Evolutionary conservation across 2,888 invertebrate species (phyloP).

Genomic region (Ctena decussata): DNA sequence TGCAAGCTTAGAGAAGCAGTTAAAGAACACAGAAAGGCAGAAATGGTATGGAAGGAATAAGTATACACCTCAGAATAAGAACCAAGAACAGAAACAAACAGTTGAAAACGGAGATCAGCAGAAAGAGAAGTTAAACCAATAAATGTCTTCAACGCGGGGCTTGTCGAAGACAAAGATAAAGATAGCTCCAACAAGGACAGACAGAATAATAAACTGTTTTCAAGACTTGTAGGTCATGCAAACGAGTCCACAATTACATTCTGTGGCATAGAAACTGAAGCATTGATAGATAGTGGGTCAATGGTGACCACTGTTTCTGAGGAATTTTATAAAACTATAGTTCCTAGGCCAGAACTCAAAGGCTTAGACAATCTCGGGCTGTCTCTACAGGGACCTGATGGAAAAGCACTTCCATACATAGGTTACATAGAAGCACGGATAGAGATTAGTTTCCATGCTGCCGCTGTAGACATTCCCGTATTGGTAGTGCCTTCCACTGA

Average conservation of each 20-base stretch:
- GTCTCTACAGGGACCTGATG: background rate
- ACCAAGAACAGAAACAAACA: background rate
- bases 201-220: background rate
- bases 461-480: background rate
- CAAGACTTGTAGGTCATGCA: slow-evolving; percentile 5
- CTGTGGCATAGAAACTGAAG: background rate
- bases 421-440: slow-evolving; percentile 19
- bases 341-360: background rate
- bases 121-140: background rate
- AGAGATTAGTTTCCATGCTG: background rate
- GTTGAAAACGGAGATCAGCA: background rate
- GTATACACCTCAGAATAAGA: background rate
- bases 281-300: slow-evolving; percentile 29
- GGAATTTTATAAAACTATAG: background rate
- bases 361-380: background rate
- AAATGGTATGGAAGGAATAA: background rate
- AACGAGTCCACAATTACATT: background rate
- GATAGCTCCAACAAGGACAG: background rate
- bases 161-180: background rate
- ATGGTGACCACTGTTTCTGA: slow-evolving; percentile 15
- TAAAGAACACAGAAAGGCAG: background rate
- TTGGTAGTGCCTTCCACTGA: slow-evolving; percentile 12
- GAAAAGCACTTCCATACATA: slow-evolving; percentile 1
- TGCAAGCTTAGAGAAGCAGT: background rate
- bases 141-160: slow-evolving; percentile 6